Percentiles rank a stretch among this genome's conserved stretches.
phyloP scores from a whole-genome alignment of 2,797 vertebrate species.

The Malacoctenus gilli region DNA sequence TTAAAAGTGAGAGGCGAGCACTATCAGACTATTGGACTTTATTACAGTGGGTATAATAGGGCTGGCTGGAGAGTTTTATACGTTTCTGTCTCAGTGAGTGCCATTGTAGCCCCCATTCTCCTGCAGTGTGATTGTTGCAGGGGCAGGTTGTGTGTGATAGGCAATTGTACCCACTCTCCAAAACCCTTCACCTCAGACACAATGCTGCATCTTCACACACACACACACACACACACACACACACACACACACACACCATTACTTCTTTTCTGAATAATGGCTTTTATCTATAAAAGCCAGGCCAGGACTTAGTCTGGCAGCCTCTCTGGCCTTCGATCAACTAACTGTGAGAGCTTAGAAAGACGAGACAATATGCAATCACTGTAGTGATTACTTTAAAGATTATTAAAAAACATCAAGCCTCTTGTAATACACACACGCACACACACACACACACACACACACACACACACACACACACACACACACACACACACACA shows the following conservation, averaged over 20 bases:
- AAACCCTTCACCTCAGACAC: constrained; percentile 70
- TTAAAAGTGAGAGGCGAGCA: constrained; percentile 72
- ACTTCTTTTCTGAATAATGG: constrained; percentile 63
- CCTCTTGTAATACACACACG: too few relatives aligned
- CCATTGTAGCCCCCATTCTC: constrained; percentile 69
- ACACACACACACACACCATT: constrained; percentile 6
- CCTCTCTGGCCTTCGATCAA: constrained; percentile 61
- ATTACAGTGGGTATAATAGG: constrained; percentile 78
- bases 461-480: too few relatives aligned
- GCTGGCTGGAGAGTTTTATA: constrained; percentile 77
- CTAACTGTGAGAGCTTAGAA: constrained; percentile 68
- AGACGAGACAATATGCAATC: too few relatives aligned
- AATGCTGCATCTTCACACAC: constrained; percentile 9
- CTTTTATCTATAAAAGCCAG: constrained; percentile 72
- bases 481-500: too few relatives aligned
- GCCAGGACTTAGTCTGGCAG: constrained; percentile 58
- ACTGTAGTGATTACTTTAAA: too few relatives aligned
- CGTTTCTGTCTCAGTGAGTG: constrained; percentile 68
- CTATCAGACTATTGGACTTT: constrained; percentile 80
- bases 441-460: too few relatives aligned
- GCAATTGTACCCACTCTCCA: constrained; percentile 73
- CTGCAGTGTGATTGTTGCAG: constrained; percentile 72
- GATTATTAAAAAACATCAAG: too few relatives aligned
- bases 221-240: constrained; percentile 6
- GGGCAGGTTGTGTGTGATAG: constrained; percentile 71